Conservation (phyloP, 1,140 invertebrate genomes). For the Aphaenogaster rudis region DNA sequence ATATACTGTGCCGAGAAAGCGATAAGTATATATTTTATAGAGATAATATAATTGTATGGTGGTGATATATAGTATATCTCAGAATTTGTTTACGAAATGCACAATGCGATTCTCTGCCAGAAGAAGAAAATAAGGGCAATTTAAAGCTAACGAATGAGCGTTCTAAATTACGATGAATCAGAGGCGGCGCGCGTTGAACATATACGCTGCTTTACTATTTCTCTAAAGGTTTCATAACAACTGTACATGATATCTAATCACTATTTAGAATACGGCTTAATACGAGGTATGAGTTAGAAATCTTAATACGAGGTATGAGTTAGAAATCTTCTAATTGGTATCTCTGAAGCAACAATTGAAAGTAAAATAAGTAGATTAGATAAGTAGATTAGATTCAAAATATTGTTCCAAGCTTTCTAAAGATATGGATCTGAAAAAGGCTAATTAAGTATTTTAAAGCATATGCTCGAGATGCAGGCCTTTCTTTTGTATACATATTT, state of each 20-base stretch:
- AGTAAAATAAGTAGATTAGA: not conserved
- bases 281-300: not conserved
- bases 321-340: not conserved
- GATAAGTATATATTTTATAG: constrained; percentile 25
- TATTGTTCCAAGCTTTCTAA: not conserved
- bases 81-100: not conserved
- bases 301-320: not conserved
- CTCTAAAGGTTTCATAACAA: not conserved
- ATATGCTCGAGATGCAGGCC: not conserved
- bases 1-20: constrained; percentile 3
- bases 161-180: not conserved
- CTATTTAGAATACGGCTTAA: not conserved
- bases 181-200: not conserved
- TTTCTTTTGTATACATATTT: not conserved
- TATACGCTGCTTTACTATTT: not conserved
- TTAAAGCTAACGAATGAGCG: not conserved
- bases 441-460: not conserved
- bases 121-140: not conserved
- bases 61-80: constrained; percentile 18
- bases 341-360: not conserved
- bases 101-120: not conserved
- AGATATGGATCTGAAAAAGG: not conserved
- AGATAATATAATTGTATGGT: constrained; percentile 21
- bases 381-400: not conserved
- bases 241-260: not conserved